A percentile compares a stretch with the other conserved stretches of the same genome.
phyloP scores from a whole-genome alignment of 2,113 vertebrate genomes.

The Petaurus breviceps region DNA sequence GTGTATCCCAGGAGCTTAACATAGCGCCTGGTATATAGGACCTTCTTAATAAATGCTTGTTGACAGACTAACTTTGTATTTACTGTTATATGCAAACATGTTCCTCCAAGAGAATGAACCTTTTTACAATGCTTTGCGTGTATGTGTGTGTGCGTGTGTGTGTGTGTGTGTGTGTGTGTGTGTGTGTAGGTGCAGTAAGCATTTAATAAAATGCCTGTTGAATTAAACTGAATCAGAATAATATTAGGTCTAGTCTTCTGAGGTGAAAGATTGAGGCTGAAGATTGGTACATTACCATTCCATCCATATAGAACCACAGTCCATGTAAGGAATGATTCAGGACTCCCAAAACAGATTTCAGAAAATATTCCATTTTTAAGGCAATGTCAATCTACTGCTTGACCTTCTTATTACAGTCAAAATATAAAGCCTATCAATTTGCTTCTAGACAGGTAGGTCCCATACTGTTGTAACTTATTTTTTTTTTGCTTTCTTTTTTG shows the following conservation, averaged over 20 bases:
- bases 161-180: too few relatives aligned
- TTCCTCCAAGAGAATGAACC: neutral
- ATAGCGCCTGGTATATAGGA: neutral
- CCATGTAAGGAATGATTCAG: neutral
- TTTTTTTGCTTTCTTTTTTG: too few relatives aligned
- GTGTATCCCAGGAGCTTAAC: neutral
- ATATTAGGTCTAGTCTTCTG: neutral
- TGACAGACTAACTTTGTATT: neutral
- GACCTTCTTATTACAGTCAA: neutral
- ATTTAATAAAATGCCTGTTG: neutral
- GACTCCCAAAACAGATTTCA: neutral
- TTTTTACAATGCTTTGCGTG: neutral
- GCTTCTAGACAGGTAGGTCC: too few relatives aligned
- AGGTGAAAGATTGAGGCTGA: neutral
- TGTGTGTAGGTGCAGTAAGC: neutral
- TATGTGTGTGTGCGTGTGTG: neutral
- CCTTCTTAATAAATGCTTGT: neutral
- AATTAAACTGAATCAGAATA: neutral
- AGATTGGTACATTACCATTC: neutral
- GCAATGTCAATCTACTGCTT: neutral
- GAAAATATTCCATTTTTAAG: constrained; percentile 28
- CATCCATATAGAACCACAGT: neutral
- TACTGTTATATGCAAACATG: neutral
- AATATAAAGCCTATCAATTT: neutral
- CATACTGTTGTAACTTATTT: neutral